These are phyloP conservation scores for Sycon ciliatum DNA, from an alignment of 37 sponge, comb jelly and placozoan genomes.

Conservation along the genomic window DNA sequence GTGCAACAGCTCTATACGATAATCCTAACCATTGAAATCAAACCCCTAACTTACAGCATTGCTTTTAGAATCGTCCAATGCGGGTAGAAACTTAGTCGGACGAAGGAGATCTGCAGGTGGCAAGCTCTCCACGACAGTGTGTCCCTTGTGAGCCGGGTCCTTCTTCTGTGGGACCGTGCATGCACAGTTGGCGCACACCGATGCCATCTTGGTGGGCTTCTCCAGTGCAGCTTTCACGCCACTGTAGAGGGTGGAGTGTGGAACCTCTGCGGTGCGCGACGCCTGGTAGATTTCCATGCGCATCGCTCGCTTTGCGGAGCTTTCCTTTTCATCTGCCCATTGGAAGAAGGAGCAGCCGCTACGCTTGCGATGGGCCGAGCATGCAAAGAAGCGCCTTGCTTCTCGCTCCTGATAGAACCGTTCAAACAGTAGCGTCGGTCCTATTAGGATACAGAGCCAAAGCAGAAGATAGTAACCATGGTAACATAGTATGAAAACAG, in stretches of 20 bases:
- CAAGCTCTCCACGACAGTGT: constrained; percentile 16
- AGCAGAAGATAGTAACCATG: too few species aligned
- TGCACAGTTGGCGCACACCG: too few species aligned
- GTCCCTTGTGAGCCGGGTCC: constrained; percentile 13
- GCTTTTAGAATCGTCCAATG: constrained; percentile 37
- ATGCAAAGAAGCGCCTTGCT: constrained; percentile 71
- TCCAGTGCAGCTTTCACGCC: too few species aligned
- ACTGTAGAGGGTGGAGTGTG: too few species aligned
- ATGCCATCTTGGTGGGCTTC: too few species aligned
- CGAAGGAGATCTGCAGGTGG: neutral
- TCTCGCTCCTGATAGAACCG: constrained; percentile 58
- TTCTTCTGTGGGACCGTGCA: too few species aligned
- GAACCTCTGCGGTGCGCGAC: too few species aligned
- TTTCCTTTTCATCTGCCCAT: constrained; percentile 59
- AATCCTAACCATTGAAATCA: too few species aligned
- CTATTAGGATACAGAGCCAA: too few species aligned
- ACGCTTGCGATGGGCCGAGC: constrained; percentile 61
- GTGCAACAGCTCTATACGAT: too few species aligned
- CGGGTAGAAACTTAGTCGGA: constrained; percentile 39
- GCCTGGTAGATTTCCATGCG: neutral
- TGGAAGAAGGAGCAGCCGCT: constrained; percentile 76
- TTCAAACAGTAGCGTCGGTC: constrained; percentile 77
- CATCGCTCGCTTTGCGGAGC: constrained; percentile 37
- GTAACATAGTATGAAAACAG: too few species aligned
- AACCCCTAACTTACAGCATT: constrained; percentile 44